Conservation (phyloP, 2,113 vertebrate genomes). For the Grallaria varia region DNA sequence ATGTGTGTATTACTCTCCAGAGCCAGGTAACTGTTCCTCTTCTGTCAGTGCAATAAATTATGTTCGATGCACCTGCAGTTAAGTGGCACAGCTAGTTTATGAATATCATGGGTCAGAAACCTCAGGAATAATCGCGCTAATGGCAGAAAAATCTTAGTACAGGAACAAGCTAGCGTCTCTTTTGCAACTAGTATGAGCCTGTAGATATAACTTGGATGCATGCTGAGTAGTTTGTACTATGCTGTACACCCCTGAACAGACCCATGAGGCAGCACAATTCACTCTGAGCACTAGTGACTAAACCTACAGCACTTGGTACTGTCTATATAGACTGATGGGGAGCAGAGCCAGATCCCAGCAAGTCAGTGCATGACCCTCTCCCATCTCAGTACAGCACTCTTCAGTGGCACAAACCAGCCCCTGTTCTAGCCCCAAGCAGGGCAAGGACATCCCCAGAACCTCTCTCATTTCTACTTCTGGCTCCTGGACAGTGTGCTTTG, state of each 20-base stretch:
- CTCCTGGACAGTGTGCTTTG: not conserved
- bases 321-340: not conserved
- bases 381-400: not conserved
- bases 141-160: constrained; percentile 6
- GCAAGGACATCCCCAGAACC: not conserved
- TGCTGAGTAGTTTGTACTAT: not conserved
- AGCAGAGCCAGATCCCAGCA: not conserved
- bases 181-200: not conserved
- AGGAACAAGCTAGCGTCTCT: constrained; percentile 14
- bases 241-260: not conserved
- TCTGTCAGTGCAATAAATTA: constrained; percentile 10
- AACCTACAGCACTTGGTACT: not conserved
- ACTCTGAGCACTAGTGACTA: not conserved
- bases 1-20: not conserved
- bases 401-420: not conserved
- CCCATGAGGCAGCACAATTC: not conserved
- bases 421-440: not conserved
- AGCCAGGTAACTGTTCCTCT: not conserved
- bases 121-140: not conserved
- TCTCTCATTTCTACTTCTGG: not conserved
- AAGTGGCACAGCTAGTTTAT: constrained; percentile 28
- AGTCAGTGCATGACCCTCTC: not conserved
- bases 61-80: not conserved
- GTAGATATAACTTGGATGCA: not conserved
- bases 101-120: constrained; percentile 2